These are phyloP conservation scores for Podabrus alpinus DNA, from an alignment of 2,888 invertebrate genomes.

Conservation along the genomic window DNA sequence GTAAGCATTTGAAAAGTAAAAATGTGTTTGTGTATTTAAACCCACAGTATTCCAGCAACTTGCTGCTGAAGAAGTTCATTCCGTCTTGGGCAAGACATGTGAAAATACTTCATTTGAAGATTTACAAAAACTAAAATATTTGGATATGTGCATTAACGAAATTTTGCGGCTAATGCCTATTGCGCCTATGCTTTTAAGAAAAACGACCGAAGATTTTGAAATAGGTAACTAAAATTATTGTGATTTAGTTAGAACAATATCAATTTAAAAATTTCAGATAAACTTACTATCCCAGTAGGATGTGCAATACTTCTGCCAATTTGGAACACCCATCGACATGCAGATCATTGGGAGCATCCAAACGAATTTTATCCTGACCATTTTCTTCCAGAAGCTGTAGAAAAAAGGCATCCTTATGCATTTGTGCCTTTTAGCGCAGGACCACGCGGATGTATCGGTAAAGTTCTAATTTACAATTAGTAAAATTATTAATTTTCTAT, in stretches of 20 bases:
- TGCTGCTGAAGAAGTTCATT: too few relatives aligned
- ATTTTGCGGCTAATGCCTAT: conserved; percentile 44
- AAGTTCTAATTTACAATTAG: background rate
- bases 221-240: conserved; percentile 35
- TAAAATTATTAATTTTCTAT: background rate
- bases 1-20: too few relatives aligned
- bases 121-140: conserved; percentile 35
- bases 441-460: conserved; percentile 5
- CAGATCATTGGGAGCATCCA: conserved; percentile 44
- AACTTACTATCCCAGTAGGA: conserved; percentile 10
- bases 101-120: background rate
- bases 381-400: background rate
- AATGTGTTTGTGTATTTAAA: too few relatives aligned
- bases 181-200: conserved; percentile 43
- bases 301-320: conserved; percentile 13
- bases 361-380: conserved; percentile 47
- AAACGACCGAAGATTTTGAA: conserved; percentile 37
- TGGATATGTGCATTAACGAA: conserved; percentile 46
- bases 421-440: conserved; percentile 7
- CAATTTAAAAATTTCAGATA: conserved; percentile 11
- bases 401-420: conserved; percentile 1
- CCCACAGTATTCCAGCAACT: too few relatives aligned
- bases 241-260: too few relatives aligned
- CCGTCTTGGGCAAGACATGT: background rate
- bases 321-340: conserved; percentile 35